These are phyloP conservation scores for Orthosia incerta DNA, from an alignment of 2,888 invertebrate genomes.

Conservation along the genomic window DNA sequence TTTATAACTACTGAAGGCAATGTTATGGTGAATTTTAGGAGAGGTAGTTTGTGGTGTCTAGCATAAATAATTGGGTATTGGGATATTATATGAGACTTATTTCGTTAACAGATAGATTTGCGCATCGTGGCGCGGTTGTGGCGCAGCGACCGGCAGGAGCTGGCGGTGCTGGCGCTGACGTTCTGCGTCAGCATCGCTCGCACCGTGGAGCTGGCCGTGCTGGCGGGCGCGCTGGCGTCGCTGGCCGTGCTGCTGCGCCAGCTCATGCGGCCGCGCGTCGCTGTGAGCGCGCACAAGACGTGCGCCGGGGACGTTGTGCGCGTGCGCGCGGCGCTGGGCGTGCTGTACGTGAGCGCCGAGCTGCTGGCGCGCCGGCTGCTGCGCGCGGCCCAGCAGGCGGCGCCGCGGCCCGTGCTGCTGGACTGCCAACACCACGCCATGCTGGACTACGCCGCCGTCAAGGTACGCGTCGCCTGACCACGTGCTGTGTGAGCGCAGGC, in stretches of 20 bases:
- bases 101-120: constrained; percentile 88
- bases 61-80: not conserved
- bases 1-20: no score
- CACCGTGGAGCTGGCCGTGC: constrained; percentile 95
- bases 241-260: constrained; percentile 92
- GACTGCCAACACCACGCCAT: constrained; percentile 92
- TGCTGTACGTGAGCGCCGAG: constrained; percentile 94
- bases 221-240: constrained; percentile 93
- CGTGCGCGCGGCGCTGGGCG: constrained; percentile 92
- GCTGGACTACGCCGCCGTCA: constrained; percentile 90
- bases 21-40: no score
- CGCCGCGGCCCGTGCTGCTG: constrained; percentile 87
- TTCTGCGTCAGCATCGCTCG: constrained; percentile 92
- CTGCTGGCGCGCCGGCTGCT: constrained; percentile 91
- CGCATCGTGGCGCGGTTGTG: constrained; percentile 88
- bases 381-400: constrained; percentile 83
- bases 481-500: rapidly evolving
- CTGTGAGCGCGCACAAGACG: constrained; percentile 45
- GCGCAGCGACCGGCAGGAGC: constrained; percentile 91
- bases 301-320: constrained; percentile 72
- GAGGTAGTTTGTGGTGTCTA: not conserved
- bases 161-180: constrained; percentile 92
- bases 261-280: constrained; percentile 92
- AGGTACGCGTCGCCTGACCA: constrained; percentile 55
- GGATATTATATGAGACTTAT: not conserved